A percentile compares a stretch with the other conserved stretches of the same genome.
Evolutionary conservation across 2,888 invertebrate species (phyloP).

Genomic region (Amphiduros pacificus): DNA sequence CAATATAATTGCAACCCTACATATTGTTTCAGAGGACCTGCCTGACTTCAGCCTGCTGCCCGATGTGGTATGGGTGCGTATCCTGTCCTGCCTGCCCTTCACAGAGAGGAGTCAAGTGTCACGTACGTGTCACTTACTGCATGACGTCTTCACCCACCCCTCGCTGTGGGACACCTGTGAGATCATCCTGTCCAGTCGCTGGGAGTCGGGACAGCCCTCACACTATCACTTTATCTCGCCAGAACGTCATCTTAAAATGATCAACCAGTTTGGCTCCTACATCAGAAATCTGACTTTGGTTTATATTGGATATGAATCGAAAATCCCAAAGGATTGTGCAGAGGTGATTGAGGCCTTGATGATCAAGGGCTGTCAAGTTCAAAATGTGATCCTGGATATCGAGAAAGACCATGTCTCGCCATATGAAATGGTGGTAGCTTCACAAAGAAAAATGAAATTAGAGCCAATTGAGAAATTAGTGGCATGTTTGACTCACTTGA

Average conservation of each 20-base stretch:
- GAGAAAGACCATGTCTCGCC: conserved; percentile 37
- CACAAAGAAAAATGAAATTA: background rate
- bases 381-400: conserved; percentile 38
- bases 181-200: conserved; percentile 29
- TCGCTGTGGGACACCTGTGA: conserved; percentile 41
- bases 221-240: conserved; percentile 10
- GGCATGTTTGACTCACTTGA: background rate
- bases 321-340: conserved; percentile 26
- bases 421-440: background rate
- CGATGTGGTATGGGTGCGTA: conserved; percentile 40
- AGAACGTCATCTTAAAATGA: conserved; percentile 30
- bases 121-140: conserved; percentile 36
- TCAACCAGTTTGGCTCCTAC: conserved; percentile 39
- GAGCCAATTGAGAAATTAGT: background rate
- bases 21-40: too few species aligned
- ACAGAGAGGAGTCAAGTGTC: conserved; percentile 35
- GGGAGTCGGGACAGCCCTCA: background rate
- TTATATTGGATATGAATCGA: conserved; percentile 34
- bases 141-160: conserved; percentile 43
- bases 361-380: conserved; percentile 39
- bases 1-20: too few species aligned
- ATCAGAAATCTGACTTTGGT: conserved; percentile 41
- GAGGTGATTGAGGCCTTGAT: conserved; percentile 34
- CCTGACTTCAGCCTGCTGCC: conserved; percentile 44
- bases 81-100: conserved; percentile 37